These are phyloP conservation scores for Cyprinodon brontotheroides DNA, from an alignment of 2,113 vertebrate species.

Conservation along the genomic window DNA sequence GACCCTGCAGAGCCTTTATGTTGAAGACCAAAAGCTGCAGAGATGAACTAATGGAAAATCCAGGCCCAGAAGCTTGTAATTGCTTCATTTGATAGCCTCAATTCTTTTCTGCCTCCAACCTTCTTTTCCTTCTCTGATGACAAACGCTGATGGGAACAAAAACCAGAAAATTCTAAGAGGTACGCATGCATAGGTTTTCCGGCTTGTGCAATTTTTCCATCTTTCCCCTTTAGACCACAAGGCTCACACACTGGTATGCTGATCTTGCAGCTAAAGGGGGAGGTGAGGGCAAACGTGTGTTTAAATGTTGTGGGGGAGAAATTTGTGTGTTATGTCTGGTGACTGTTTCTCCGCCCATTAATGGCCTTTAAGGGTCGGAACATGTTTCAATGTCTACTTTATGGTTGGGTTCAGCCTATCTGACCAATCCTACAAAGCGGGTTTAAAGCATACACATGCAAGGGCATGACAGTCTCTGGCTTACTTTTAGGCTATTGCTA, in stretches of 20 bases:
- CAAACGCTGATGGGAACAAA: conserved; percentile 53
- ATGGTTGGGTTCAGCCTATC: neutral
- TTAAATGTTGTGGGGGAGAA: neutral
- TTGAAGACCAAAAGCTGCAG: conserved; percentile 60
- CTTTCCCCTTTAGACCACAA: conserved; percentile 51
- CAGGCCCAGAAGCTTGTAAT: conserved; percentile 60
- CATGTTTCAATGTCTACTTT: neutral
- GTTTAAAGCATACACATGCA: neutral
- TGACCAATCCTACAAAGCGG: neutral
- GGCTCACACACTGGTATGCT: conserved; percentile 22
- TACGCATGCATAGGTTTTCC: conserved; percentile 31
- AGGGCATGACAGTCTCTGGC: neutral
- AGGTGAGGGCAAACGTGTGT: neutral
- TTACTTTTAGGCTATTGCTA: neutral
- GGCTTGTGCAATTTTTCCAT: conserved; percentile 46
- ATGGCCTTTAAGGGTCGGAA: neutral
- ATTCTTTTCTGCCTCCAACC: conserved; percentile 42
- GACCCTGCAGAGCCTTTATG: conserved; percentile 58
- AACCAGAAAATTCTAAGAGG: conserved; percentile 46
- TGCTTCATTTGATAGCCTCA: conserved; percentile 66
- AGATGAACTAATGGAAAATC: conserved; percentile 76
- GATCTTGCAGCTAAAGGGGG: conserved; percentile 18
- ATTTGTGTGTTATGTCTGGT: conserved; percentile 42
- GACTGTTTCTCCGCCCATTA: conserved; percentile 18
- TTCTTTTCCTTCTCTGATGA: conserved; percentile 35